Evolutionary conservation across 2,113 vertebrate species (phyloP).

Genomic region (Nibea albiflora): DNA sequence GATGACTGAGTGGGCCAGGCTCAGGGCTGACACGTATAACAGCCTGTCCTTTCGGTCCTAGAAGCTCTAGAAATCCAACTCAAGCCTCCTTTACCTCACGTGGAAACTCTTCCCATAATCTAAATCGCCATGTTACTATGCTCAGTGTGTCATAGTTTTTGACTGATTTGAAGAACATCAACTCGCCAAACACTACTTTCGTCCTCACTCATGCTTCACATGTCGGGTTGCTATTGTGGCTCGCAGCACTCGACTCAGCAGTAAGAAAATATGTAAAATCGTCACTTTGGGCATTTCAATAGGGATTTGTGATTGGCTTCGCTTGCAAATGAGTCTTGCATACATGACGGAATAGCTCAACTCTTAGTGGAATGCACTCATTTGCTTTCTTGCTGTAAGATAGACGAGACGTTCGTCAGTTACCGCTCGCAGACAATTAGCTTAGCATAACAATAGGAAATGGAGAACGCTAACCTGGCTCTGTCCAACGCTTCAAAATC

Average conservation of each 20-base stretch:
- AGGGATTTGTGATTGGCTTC: neutral
- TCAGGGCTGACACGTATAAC: constrained; percentile 90
- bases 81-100: constrained; percentile 37
- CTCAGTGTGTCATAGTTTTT: constrained; percentile 19
- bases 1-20: constrained; percentile 89
- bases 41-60: constrained; percentile 82
- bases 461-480: neutral
- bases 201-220: constrained; percentile 7
- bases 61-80: constrained; percentile 78
- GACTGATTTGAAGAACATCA: constrained; percentile 17
- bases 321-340: neutral
- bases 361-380: neutral
- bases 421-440: neutral
- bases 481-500: neutral
- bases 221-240: neutral
- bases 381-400: neutral
- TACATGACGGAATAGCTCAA: neutral
- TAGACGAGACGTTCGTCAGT: accelerated
- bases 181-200: constrained; percentile 32
- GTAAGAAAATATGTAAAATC: constrained; percentile 10
- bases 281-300: neutral
- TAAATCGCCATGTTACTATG: neutral
- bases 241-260: neutral
- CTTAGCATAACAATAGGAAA: constrained; percentile 2
- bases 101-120: neutral